Evolutionary conservation across 2,113 vertebrate genomes (phyloP), one percentile per base, ranked within the genome.

Genomic region (Tamias sibiricus): DNA sequence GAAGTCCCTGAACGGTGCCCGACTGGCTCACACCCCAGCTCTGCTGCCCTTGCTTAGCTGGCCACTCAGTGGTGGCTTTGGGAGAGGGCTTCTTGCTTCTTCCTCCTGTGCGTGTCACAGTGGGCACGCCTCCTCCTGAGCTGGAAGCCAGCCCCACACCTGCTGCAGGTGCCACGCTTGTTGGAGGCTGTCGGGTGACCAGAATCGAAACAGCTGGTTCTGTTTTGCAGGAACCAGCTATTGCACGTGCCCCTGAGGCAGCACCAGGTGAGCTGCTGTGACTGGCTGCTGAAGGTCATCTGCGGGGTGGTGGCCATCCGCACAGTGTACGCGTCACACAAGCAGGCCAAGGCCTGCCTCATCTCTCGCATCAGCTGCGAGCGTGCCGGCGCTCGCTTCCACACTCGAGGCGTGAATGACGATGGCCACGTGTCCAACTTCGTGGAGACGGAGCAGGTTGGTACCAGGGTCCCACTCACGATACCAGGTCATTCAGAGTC

Each of bases 351-450:
- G 93, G 99, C 98, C 94, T 99, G 99, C 85, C 99, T 99, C 96
- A 98, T 99, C 96, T 99, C 99, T 0, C 98, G 99, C 90, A 97
- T 99, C 97, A 98, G 99, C 98, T 98, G 99, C 0, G 98, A 98
- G 79, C 98, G 98, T 1, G 98, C 98, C 0, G 98, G 99, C 0
- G 94, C 98, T 13, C 96, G 99, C 22, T 99, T 99, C 97, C 98
- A 98, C 20, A 96, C 98, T 62, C 98, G 98, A 1, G 99, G 99
- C 3, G 98, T 98, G 59, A 98, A 97, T 2, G 99, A 99, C n/a
- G 98, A 99, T 5, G 99, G 99, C 40, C 98, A 99, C 0, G 99
- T 99, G 87, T 98, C 99, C 49, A 99, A 99, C 97, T 99, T 99
- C 0, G 98, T 99, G 88, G 99, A 99, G 98, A 99, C 99, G 0